Percentiles rank a stretch among this genome's conserved stretches.
These are phyloP conservation scores for Ceratina australensis DNA, from an alignment of 1,140 invertebrate genomes.

Conservation along the genomic window DNA sequence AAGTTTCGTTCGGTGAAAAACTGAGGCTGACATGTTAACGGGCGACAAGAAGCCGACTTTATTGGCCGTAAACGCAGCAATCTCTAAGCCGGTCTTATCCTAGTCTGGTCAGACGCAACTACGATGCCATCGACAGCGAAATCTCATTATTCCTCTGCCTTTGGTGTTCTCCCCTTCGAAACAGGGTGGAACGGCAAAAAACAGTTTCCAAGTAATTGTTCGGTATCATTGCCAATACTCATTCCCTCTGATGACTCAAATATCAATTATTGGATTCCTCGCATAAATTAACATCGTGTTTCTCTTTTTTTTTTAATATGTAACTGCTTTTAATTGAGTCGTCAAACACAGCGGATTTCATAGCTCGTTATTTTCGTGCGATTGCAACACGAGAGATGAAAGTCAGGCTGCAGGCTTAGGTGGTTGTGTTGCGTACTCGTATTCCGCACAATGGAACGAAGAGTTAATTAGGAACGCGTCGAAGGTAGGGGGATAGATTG, in stretches of 20 bases:
- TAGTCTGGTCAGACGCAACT: conserved; percentile 59
- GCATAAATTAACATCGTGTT: background rate
- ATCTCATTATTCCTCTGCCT: conserved; percentile 24
- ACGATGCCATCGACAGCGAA: conserved; percentile 32
- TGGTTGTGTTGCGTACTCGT: background rate
- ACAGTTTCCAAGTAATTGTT: too few relatives aligned
- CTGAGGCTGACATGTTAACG: conserved; percentile 77
- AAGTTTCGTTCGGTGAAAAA: conserved; percentile 69
- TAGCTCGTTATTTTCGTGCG: too few relatives aligned
- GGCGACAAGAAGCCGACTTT: conserved; percentile 75
- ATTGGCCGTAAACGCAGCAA: conserved; percentile 75
- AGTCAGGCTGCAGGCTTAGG: too few relatives aligned
- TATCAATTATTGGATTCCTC: background rate
- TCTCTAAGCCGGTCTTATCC: conserved; percentile 71
- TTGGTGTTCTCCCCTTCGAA: background rate
- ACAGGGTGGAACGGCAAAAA: too few relatives aligned
- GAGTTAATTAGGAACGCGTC: conserved; percentile 7
- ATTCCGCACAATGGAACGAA: background rate
- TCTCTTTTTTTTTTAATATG: too few relatives aligned
- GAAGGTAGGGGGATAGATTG: background rate
- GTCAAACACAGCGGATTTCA: too few relatives aligned
- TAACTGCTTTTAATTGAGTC: too few relatives aligned
- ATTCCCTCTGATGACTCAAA: too few relatives aligned
- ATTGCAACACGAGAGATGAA: too few relatives aligned
- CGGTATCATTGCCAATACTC: too few relatives aligned